Conservation (phyloP, 2,797 vertebrate species). For the Sphaeramia orbicularis region DNA sequence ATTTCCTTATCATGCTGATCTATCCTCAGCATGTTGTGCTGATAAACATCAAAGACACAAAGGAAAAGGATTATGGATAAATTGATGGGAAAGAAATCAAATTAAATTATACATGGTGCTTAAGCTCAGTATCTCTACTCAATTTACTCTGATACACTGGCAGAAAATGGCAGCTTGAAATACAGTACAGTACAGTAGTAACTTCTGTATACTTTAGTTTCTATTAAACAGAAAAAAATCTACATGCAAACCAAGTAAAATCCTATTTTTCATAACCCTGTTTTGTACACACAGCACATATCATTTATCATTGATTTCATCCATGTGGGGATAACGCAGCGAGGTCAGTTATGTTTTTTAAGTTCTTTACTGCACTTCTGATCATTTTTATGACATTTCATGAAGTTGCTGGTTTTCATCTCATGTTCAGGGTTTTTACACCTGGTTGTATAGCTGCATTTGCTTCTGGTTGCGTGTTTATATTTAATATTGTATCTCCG, state of each 20-base stretch:
- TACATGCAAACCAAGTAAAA: neutral
- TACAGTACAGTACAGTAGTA: conserved; percentile 1
- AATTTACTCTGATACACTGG: conserved; percentile 26
- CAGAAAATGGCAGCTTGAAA: conserved; percentile 10
- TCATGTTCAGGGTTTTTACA: conserved; percentile 6
- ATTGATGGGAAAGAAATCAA: conserved; percentile 54
- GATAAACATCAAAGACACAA: conserved; percentile 69
- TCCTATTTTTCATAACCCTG: too few species aligned
- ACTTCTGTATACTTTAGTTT: neutral
- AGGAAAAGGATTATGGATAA: conserved; percentile 58
- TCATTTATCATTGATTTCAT: conserved; percentile 3
- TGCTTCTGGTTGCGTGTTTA: conserved; percentile 20
- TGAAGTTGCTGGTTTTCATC: conserved; percentile 13
- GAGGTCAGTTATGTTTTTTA: neutral
- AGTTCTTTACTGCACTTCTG: neutral
- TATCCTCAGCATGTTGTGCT: conserved; percentile 55
- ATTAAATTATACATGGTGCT: conserved; percentile 63
- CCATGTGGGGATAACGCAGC: conserved; percentile 3
- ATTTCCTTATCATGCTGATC: conserved; percentile 64
- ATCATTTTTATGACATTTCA: conserved; percentile 4
- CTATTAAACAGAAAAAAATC: neutral
- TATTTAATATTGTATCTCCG: conserved; percentile 39
- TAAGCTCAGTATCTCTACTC: conserved; percentile 30
- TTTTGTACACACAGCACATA: too few species aligned
- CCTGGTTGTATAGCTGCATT: neutral